Conservation (phyloP, 2,888 invertebrate species). For the Leptothorax acervorum region DNA sequence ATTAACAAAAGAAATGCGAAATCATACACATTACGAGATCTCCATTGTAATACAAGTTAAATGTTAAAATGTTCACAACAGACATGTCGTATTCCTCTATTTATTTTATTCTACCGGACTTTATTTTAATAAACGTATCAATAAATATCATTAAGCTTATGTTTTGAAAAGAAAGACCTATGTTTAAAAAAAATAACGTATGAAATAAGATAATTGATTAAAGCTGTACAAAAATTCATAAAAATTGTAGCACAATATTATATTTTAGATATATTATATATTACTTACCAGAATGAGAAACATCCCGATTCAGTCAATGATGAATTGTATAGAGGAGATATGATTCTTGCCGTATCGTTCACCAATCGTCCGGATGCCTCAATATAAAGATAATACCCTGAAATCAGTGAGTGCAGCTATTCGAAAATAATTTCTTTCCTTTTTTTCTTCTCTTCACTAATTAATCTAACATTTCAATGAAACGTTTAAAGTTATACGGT, state of each 20-base stretch:
- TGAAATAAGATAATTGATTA: neutral
- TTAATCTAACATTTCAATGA: neutral
- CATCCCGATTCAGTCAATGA: constrained; percentile 84
- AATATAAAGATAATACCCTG: constrained; percentile 94
- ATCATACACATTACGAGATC: neutral
- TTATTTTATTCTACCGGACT: neutral
- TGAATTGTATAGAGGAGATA: constrained; percentile 90
- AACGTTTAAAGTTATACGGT: neutral
- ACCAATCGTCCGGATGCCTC: constrained; percentile 89
- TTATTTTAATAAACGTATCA: neutral
- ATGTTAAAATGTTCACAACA: neutral
- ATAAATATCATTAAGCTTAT: neutral
- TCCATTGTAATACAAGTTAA: neutral
- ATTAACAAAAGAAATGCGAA: neutral
- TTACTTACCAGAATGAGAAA: constrained; percentile 86
- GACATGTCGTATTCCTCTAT: neutral
- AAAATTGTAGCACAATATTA: neutral
- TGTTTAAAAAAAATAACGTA: neutral
- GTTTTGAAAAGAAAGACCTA: neutral
- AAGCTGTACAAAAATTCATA: neutral
- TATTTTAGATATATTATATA: neutral
- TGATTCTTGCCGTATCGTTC: constrained; percentile 90
- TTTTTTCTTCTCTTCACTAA: neutral
- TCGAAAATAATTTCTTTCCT: neutral
- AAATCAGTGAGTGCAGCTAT: constrained; percentile 70